Evolutionary conservation across 2,888 invertebrate genomes (phyloP), one percentile per base, ranked within the genome.

Genomic region (Scelioninae gen. 1): DNA sequence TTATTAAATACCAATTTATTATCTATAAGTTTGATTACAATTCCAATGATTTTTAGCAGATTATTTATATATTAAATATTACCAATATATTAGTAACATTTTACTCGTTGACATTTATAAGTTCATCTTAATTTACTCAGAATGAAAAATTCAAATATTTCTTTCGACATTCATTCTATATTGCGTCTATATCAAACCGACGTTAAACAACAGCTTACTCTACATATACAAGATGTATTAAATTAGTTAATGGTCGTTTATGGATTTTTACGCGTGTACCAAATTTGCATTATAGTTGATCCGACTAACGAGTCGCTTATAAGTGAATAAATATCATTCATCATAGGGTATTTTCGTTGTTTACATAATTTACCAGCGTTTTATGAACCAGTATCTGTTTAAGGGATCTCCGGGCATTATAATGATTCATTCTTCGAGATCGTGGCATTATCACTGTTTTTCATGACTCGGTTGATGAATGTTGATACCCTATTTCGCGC

Each of bases 391-490:
- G 76, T 82, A 82, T 82, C 82, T 71, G 55, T 72, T 60, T 72
- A 82, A 66, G 66, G 71, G 66, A 82, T 82, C 82, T 71, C 45
- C 31, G 45, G 47, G 77, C 38, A 77, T 77, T 74, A 82, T 68
- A 77, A 77, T 82, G 82, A 82, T 82, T 82, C 77, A 82, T 82
- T 82, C 77, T 77, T 82, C 66, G 82, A 82, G 82, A 77, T 72
- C 77, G 76, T 29, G 60, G 71, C 47, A 77, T 82, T 77, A 82
- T 82, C 82, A 77, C 68, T 82, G 71, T 82, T 82, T 82, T 72
- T 77, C 76, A 77, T 72, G 71, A 77, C 76, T 66, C 38, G 32
- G 32, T 66, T 82, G 82, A 82, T 77, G 60, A 72, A 82, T 77
- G 82, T 72, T 82, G 82, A 82, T 77, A 82, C 76, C 76, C 82